Percentiles rank a stretch among this genome's conserved stretches.
Conservation (phyloP, 2,797 vertebrate genomes). For the Coranthus polyacanthus region DNA sequence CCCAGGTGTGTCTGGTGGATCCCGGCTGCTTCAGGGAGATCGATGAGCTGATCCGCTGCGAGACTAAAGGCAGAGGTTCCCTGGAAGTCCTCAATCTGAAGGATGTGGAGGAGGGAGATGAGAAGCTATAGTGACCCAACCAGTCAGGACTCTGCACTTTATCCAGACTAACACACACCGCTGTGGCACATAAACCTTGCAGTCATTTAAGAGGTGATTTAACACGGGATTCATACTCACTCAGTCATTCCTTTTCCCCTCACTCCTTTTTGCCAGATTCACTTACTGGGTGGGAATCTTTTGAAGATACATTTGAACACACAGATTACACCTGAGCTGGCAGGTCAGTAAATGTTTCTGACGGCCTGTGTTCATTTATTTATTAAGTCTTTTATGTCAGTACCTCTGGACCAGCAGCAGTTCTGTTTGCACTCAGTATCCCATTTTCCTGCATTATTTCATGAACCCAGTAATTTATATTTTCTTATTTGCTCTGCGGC, state of each 20-base stretch:
- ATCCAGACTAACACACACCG: conserved; percentile 22
- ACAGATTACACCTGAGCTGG: neutral
- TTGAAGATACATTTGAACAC: neutral
- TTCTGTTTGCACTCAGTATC: neutral
- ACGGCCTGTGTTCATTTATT: conserved; percentile 2
- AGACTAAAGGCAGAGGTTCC: conserved; percentile 93
- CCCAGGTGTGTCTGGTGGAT: conserved; percentile 94
- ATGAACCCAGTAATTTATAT: no score
- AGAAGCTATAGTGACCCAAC: conserved; percentile 87
- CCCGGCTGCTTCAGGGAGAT: conserved; percentile 97
- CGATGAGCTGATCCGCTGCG: conserved; percentile 95
- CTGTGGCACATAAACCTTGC: conserved; percentile 15
- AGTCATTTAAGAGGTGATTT: conserved; percentile 28
- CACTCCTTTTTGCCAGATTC: no score
- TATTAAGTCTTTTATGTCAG: conserved; percentile 14
- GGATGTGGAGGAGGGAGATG: conserved; percentile 98
- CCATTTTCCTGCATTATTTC: no score
- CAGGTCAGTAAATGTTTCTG: neutral
- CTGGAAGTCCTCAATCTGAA: conserved; percentile 95
- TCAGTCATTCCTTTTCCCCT: neutral
- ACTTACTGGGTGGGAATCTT: conserved; percentile 7
- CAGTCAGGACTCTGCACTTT: conserved; percentile 23
- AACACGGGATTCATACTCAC: conserved; percentile 12
- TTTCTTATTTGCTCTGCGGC: no score
- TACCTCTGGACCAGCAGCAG: neutral